Percentiles rank a stretch among this genome's conserved stretches.
These are phyloP conservation scores for Abscondita cerata DNA, from an alignment of 2,888 invertebrate species.

Conservation along the genomic window DNA sequence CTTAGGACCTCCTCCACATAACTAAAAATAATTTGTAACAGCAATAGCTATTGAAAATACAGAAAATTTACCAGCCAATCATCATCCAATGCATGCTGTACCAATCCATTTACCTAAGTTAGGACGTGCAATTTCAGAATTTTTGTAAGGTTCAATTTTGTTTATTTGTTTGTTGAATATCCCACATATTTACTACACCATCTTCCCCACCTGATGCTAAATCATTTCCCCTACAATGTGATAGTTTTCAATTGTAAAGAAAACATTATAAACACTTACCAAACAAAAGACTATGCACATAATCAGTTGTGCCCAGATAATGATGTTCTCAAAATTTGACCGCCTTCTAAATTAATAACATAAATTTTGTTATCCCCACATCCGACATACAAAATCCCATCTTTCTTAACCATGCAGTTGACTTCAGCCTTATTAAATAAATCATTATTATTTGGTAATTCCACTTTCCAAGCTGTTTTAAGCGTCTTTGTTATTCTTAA, in stretches of 20 bases:
- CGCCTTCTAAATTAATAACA: slow-evolving; percentile 77
- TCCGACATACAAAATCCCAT: slow-evolving; percentile 72
- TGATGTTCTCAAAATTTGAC: slow-evolving; percentile 68
- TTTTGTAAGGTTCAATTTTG: slow-evolving; percentile 74
- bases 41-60: too few relatives aligned
- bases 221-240: slow-evolving; percentile 66
- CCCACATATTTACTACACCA: slow-evolving; percentile 85
- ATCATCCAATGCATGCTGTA: slow-evolving; percentile 76
- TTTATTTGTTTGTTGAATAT: slow-evolving; percentile 68
- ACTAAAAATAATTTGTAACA: too few relatives aligned
- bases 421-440: slow-evolving; percentile 74
- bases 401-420: slow-evolving; percentile 72
- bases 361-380: slow-evolving; percentile 87
- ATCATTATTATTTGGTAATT: slow-evolving; percentile 70
- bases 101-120: slow-evolving; percentile 90
- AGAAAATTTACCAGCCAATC: slow-evolving; percentile 79
- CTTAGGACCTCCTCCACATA: slow-evolving; percentile 90
- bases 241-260: too few relatives aligned
- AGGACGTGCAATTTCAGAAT: slow-evolving; percentile 72
- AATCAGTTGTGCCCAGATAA: slow-evolving; percentile 78
- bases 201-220: slow-evolving; percentile 85
- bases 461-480: slow-evolving; percentile 73
- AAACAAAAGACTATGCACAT: slow-evolving; percentile 77
- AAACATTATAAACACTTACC: slow-evolving; percentile 59
- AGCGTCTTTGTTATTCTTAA: slow-evolving; percentile 67